Conservation (phyloP, 2,888 invertebrate genomes). For the Automeris io region DNA sequence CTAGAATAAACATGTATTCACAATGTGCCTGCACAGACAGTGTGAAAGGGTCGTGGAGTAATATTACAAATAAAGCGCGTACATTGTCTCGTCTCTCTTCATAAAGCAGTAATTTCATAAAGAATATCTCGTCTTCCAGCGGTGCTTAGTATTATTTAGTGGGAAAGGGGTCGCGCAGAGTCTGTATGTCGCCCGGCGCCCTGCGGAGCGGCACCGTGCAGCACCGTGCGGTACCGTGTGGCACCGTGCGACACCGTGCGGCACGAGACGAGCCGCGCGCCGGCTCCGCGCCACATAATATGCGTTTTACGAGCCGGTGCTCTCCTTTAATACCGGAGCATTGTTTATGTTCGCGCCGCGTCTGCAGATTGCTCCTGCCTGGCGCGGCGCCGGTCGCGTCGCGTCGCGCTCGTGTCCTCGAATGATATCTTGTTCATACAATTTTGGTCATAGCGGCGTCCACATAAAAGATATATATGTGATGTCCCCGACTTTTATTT, state of each 20-base stretch:
- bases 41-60: no score
- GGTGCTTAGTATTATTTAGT: background rate
- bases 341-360: constrained; percentile 5
- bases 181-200: constrained; percentile 5
- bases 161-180: background rate
- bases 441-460: no score
- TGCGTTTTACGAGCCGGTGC: constrained; percentile 12
- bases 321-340: constrained; percentile 9
- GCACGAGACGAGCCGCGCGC: constrained; percentile 1
- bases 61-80: no score
- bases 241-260: constrained; percentile 6
- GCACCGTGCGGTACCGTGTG: constrained; percentile 1
- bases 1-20: no score
- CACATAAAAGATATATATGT: no score
- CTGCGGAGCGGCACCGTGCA: constrained; percentile 4
- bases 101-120: no score
- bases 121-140: no score
- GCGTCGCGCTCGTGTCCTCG: background rate
- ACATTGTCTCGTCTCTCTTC: no score
- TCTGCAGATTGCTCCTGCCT: constrained; percentile 7
- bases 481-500: no score
- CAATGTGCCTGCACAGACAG: no score
- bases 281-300: constrained; percentile 21
- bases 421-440: no score
- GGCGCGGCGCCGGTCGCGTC: background rate